Evolutionary conservation across 2,888 invertebrate species (phyloP).

Genomic region (Lamellibrachia satsuma): DNA sequence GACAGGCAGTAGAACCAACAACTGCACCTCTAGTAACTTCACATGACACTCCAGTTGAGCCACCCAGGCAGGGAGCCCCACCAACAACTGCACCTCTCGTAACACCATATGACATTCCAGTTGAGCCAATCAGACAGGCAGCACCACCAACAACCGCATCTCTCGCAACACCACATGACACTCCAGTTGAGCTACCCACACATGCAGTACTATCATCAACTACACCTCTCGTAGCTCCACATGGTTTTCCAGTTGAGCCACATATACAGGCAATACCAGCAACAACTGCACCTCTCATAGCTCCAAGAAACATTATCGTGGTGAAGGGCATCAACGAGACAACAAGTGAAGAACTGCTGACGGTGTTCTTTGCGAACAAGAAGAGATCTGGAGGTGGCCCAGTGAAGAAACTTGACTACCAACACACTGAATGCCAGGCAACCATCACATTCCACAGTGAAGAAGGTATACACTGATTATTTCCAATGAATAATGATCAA

Average conservation of each 20-base stretch:
- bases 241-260: neutral
- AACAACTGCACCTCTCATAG: neutral
- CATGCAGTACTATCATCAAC: too few species aligned
- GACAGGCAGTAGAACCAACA: too few species aligned
- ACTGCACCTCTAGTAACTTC: too few species aligned
- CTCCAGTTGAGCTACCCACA: neutral
- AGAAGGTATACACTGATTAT: neutral
- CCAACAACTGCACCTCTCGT: too few species aligned
- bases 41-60: too few species aligned
- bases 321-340: neutral
- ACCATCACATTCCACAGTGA: slow-evolving; percentile 12
- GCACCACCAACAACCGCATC: too few species aligned
- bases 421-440: neutral
- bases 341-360: neutral
- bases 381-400: neutral
- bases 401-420: neutral
- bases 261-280: neutral
- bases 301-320: neutral
- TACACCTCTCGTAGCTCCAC: neutral
- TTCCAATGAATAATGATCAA: neutral
- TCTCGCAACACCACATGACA: neutral
- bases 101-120: too few species aligned
- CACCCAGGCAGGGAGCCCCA: too few species aligned
- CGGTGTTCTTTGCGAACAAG: neutral
- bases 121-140: too few species aligned